Evolutionary conservation across 1,140 invertebrate species (phyloP).

Genomic region (Campodea augens): DNA sequence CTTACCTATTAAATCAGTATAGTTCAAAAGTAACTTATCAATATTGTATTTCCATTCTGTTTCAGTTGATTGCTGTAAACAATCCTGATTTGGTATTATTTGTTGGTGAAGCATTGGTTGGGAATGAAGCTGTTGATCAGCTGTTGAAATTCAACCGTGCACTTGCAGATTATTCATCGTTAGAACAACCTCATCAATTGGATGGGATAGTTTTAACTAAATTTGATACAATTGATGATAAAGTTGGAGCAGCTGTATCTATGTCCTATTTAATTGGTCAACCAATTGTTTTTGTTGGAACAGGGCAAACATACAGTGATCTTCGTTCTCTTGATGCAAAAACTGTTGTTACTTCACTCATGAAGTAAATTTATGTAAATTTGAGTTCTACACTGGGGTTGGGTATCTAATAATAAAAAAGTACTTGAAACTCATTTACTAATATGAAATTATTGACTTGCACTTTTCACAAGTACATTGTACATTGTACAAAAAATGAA

Average conservation of each 20-base stretch:
- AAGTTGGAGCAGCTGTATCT: conserved; percentile 97
- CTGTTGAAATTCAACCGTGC: conserved; percentile 97
- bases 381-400: no score
- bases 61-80: conserved; percentile 59
- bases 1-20: no score
- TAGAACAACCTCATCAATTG: conserved; percentile 71
- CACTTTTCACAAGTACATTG: no score
- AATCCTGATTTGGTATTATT: conserved; percentile 94
- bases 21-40: neutral
- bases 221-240: conserved; percentile 98
- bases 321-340: conserved; percentile 90
- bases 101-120: conserved; percentile 96
- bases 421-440: no score
- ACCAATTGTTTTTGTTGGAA: conserved; percentile 98
- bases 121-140: conserved; percentile 99
- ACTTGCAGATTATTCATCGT: conserved; percentile 67
- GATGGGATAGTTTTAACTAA: conserved; percentile 97
- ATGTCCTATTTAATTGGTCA: conserved; percentile 99
- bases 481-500: no score
- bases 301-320: conserved; percentile 97
- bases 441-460: no score
- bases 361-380: conserved; percentile 76
- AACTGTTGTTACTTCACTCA: conserved; percentile 86
- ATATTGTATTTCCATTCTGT: conserved; percentile 12
- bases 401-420: no score